Percentiles rank a stretch among this genome's conserved stretches.
phyloP scores from a whole-genome alignment of 2,797 vertebrate species.

The Xenentodon cancila region DNA sequence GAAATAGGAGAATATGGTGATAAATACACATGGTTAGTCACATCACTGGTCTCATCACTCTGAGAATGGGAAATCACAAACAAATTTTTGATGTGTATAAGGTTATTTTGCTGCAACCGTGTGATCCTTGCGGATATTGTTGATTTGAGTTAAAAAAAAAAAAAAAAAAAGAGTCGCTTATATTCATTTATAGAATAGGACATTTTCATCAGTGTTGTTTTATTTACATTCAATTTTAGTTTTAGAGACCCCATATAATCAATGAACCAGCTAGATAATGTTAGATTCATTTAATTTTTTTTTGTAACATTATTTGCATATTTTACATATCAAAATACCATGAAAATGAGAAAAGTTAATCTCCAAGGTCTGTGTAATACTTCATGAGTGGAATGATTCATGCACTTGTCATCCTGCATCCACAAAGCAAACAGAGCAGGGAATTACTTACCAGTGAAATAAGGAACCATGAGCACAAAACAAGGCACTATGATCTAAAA shows the following conservation, averaged over 20 bases:
- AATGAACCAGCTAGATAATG: background rate
- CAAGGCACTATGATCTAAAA: conserved; percentile 31
- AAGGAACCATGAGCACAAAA: background rate
- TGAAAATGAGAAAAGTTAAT: too few species aligned
- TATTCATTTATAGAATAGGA: background rate
- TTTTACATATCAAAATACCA: background rate
- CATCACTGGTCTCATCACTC: background rate
- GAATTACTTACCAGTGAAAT: background rate
- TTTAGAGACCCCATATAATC: background rate
- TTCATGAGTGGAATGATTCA: background rate
- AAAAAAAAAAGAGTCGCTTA: background rate
- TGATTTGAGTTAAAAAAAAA: conserved; percentile 9
- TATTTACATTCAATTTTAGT: background rate
- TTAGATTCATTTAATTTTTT: background rate
- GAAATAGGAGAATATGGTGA: conserved; percentile 1
- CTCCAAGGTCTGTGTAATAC: background rate
- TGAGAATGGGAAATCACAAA: background rate
- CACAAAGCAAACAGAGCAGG: too few species aligned
- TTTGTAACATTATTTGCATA: background rate
- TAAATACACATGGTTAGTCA: background rate
- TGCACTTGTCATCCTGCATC: background rate
- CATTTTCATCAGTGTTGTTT: background rate
- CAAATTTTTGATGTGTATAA: background rate
- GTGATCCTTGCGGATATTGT: conserved; percentile 4
- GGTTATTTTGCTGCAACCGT: conserved; percentile 1